Base-by-base conservation (phyloP, 1,140 invertebrate species). In the Drosophila busckii region DNA sequence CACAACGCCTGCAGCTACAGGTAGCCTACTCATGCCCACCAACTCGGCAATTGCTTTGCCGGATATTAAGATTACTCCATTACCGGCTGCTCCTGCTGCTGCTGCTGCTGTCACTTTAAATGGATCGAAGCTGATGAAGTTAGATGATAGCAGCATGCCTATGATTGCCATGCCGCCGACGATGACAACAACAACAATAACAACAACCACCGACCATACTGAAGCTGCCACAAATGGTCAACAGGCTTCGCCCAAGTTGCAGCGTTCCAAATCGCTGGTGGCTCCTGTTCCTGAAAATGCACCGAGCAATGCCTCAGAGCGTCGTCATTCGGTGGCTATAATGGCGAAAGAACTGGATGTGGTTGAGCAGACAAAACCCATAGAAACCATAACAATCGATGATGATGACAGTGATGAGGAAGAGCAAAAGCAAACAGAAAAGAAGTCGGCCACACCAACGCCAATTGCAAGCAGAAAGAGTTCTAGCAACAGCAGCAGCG, bases 331-430 rank as follows among this genome's bases (percentile, higher is more conserved):
- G 10, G 76, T 82, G 25, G 76, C 65, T 23, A 75, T 82, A 19
- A 80, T 82, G 75, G 75, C 69, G 17, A 75, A 82, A 25, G 73
- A 80, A 13, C 54, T 68, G 12, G 75, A 75, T 42, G 75, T 70
- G 1, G 56, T 70, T 2, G 63, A 65, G 38, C 45, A 62, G 22
- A 22, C 53, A 2, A 63, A 31, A 2, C 31, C 65, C 2, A 82
- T 82, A 7, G 75, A 82, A 29, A 82, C 75, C 20, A 82, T 82
- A 4, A 82, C 75, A 19, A 82, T 82, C 22, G 75, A 82, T 4
- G 63, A 65, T 4, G 73, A 82, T 29, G 65, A 75, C 8, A 63
- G 45, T 7, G 75, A 75, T 6, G 59, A 60, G 7, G 52, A 45
- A 32, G 9, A 20, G 8, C 2, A 8, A 25, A 35, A 29, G 9